These are phyloP conservation scores for Lampris megalopsis DNA, from an alignment of 2,113 vertebrate species.

Conservation along the genomic window DNA sequence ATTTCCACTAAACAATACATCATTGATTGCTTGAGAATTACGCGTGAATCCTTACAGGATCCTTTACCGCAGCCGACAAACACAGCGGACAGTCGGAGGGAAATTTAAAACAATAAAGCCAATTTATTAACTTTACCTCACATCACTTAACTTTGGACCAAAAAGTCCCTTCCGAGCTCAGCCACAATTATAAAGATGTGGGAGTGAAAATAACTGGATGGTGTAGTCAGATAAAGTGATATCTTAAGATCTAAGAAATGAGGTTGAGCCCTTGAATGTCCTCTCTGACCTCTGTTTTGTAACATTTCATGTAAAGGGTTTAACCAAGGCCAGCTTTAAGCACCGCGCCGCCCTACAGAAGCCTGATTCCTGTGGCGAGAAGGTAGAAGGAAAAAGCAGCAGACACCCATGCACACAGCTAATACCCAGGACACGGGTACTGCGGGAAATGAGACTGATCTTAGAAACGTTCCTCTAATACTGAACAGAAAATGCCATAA, in stretches of 20 bases:
- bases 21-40: background rate
- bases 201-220: background rate
- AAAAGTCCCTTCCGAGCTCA: too few species aligned
- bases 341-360: slow-evolving; percentile 29
- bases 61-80: too few species aligned
- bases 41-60: background rate
- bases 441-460: background rate
- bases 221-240: background rate
- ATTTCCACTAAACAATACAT: background rate
- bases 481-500: background rate
- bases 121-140: background rate
- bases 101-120: background rate
- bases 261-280: slow-evolving; percentile 15
- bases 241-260: background rate
- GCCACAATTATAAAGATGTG: background rate
- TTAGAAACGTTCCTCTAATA: background rate
- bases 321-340: slow-evolving; percentile 53
- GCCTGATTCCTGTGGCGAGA: slow-evolving; percentile 47
- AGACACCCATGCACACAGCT: slow-evolving; percentile 19
- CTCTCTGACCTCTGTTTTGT: slow-evolving; percentile 37
- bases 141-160: too few species aligned
- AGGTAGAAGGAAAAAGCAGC: slow-evolving; percentile 34
- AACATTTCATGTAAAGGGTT: slow-evolving; percentile 53
- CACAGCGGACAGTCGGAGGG: background rate
- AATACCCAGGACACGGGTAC: background rate